These are phyloP conservation scores for Dryobotodes eremita DNA, from an alignment of 2,888 invertebrate genomes.

Conservation along the genomic window DNA sequence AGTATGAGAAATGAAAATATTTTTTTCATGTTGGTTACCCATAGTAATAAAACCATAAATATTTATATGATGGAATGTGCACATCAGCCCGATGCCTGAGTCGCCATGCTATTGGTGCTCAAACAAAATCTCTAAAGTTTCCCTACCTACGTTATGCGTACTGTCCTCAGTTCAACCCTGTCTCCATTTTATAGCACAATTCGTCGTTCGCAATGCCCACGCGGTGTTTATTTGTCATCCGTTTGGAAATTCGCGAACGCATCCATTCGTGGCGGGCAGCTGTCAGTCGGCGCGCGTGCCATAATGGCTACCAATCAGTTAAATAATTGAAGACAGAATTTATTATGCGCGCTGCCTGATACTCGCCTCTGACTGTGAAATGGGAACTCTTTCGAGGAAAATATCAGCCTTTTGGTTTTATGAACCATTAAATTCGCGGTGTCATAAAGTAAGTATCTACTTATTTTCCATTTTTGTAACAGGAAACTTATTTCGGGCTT, in stretches of 20 bases:
- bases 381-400: background rate
- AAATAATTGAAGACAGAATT: conserved; percentile 29
- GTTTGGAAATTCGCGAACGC: conserved; percentile 59
- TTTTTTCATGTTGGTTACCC: too few species aligned
- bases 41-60: background rate
- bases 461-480: too few species aligned
- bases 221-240: conserved; percentile 55
- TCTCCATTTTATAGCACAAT: conserved; percentile 36
- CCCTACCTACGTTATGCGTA: background rate
- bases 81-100: background rate
- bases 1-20: too few species aligned
- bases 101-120: background rate
- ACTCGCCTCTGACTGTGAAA: background rate
- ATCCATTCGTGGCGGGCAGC: conserved; percentile 53
- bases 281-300: conserved; percentile 55
- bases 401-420: background rate
- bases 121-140: background rate
- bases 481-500: too few species aligned
- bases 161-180: conserved; percentile 38
- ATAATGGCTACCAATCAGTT: conserved; percentile 48
- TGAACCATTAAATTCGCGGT: too few species aligned
- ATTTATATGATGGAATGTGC: background rate
- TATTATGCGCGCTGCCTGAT: background rate
- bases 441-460: too few species aligned
- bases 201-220: conserved; percentile 18